Percentiles rank a stretch among this genome's conserved stretches.
phyloP scores from a whole-genome alignment of 2,888 invertebrate species.

The Melipona beecheii region DNA sequence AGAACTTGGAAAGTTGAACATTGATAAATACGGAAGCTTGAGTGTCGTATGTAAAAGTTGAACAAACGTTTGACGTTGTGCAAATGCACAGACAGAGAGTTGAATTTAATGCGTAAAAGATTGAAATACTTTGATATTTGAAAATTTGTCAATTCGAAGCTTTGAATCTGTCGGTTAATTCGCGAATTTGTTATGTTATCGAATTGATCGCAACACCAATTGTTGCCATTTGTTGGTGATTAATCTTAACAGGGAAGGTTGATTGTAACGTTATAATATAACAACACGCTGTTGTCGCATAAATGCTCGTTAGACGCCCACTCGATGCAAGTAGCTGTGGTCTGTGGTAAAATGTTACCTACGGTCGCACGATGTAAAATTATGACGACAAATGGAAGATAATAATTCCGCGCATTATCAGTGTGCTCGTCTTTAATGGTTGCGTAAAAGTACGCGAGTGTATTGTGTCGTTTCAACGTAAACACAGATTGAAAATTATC shows the following conservation, averaged over 20 bases:
- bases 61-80: too few species aligned
- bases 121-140: neutral
- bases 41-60: neutral
- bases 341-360: constrained; percentile 23
- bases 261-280: constrained; percentile 17
- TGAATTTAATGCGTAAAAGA: too few species aligned
- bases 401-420: constrained; percentile 29
- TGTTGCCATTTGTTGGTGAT: too few species aligned
- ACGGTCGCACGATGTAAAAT: constrained; percentile 15
- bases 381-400: constrained; percentile 9
- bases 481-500: neutral
- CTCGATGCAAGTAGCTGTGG: constrained; percentile 7
- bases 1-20: too few species aligned
- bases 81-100: too few species aligned
- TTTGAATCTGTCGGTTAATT: neutral
- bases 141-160: neutral
- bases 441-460: neutral
- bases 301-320: constrained; percentile 22
- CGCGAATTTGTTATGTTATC: too few species aligned
- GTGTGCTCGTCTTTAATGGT: constrained; percentile 21
- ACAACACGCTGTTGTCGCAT: constrained; percentile 1
- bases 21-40: too few species aligned
- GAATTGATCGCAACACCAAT: too few species aligned
- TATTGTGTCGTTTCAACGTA: neutral
- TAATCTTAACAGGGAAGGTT: neutral